Conservation (phyloP, 2,888 invertebrate species). For the Cotesia congregata region DNA sequence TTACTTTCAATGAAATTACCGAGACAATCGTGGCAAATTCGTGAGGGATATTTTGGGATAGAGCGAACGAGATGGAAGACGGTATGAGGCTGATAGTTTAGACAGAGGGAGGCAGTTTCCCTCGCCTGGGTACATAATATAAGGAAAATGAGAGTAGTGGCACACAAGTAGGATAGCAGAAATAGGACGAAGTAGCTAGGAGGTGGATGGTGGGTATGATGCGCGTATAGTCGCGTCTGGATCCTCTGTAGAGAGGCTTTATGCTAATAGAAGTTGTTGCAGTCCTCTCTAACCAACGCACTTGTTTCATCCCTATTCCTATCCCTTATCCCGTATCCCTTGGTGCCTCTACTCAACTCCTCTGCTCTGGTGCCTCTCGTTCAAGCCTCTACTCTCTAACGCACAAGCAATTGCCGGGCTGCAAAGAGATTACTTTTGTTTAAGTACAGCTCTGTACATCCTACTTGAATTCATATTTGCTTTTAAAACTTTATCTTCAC, state of each 20-base stretch:
- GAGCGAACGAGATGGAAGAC: slow-evolving; percentile 43
- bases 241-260: slow-evolving; percentile 57
- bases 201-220: slow-evolving; percentile 44
- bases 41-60: slow-evolving; percentile 30
- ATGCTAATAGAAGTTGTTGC: slow-evolving; percentile 63
- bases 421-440: slow-evolving; percentile 53
- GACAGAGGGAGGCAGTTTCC: slow-evolving; percentile 29
- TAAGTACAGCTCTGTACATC: slow-evolving; percentile 50
- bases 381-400: not conserved
- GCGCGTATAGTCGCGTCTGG: slow-evolving; percentile 59
- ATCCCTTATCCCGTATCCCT: slow-evolving; percentile 28
- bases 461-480: slow-evolving; percentile 25
- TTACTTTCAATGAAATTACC: slow-evolving; percentile 30
- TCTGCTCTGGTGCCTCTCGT: slow-evolving; percentile 7
- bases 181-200: slow-evolving; percentile 32
- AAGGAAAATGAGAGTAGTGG: slow-evolving; percentile 24
- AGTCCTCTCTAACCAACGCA: slow-evolving; percentile 47
- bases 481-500: slow-evolving; percentile 4
- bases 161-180: too few relatives aligned
- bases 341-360: slow-evolving; percentile 5
- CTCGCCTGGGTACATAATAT: not conserved
- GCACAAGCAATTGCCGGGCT: slow-evolving; percentile 43
- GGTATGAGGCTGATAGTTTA: slow-evolving; percentile 62
- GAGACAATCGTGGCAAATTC: slow-evolving; percentile 30
- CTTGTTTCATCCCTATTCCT: slow-evolving; percentile 38